A percentile compares a stretch with the other conserved stretches of the same genome.
These are phyloP conservation scores for Danionella dracula DNA, from an alignment of 2,797 vertebrate genomes.

Conservation along the genomic window DNA sequence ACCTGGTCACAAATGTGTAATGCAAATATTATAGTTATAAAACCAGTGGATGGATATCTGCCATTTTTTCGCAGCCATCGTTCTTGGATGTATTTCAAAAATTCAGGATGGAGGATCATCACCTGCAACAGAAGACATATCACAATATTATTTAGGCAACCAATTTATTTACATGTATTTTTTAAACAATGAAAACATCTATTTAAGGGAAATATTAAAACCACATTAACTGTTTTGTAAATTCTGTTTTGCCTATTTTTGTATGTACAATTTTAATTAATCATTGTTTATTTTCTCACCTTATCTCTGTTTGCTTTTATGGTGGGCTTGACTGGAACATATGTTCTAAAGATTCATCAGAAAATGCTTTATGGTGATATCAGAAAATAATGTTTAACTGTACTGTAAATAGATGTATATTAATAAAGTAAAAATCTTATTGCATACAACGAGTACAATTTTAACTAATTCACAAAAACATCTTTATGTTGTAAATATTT, in stretches of 20 bases:
- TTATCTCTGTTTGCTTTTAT: slow-evolving; percentile 30
- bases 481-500: no score
- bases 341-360: slow-evolving; percentile 16
- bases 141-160: neutral
- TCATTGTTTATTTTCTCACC: no score
- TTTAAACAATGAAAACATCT: neutral
- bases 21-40: slow-evolving; percentile 17
- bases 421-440: no score
- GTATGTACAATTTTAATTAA: no score
- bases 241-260: no score
- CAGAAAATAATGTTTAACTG: no score
- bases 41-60: slow-evolving; percentile 32
- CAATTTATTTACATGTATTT: neutral
- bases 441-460: no score
- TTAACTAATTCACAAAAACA: no score
- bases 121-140: slow-evolving; percentile 6
- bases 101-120: slow-evolving; percentile 32
- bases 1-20: slow-evolving; percentile 41
- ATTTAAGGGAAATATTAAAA: neutral
- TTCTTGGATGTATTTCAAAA: slow-evolving; percentile 26
- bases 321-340: neutral
- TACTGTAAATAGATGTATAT: no score
- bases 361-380: neutral
- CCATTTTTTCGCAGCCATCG: slow-evolving; percentile 25
- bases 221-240: neutral